Percentiles rank a stretch among this genome's conserved stretches.
Evolutionary conservation across 2,888 invertebrate species (phyloP).

Genomic region (Ptycholaimellus sp.): DNA sequence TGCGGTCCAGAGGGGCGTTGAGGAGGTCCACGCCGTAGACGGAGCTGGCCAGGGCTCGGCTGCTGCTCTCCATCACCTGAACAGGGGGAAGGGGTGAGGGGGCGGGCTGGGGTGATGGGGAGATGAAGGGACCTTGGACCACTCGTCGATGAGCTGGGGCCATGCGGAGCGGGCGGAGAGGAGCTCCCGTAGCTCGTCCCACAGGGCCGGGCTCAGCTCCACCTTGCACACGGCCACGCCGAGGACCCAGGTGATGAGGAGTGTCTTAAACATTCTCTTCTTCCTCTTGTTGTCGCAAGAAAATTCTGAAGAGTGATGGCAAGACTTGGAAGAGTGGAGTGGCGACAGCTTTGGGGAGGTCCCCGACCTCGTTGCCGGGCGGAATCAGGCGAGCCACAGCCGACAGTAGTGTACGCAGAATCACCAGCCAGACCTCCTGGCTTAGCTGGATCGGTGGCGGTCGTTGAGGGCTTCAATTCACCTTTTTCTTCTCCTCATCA

Average conservation of each 20-base stretch:
- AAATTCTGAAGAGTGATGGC: too few species aligned
- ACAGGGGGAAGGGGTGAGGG: too few species aligned
- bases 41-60: constrained; percentile 72
- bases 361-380: neutral
- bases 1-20: constrained; percentile 56
- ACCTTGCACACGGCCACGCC: constrained; percentile 89
- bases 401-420: neutral
- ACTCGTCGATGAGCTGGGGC: constrained; percentile 7
- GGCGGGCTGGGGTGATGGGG: too few species aligned
- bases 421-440: neutral
- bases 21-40: constrained; percentile 76
- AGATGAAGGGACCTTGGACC: too few species aligned
- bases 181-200: constrained; percentile 53
- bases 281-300: too few species aligned
- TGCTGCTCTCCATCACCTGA: constrained; percentile 62
- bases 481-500: too few species aligned
- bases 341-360: too few species aligned
- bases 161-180: neutral
- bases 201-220: constrained; percentile 57
- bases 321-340: neutral
- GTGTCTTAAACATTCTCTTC: constrained; percentile 58
- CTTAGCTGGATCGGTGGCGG: neutral
- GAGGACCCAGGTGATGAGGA: constrained; percentile 91
- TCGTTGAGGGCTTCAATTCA: constrained; percentile 1
- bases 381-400: neutral